Evolutionary conservation across 2,888 invertebrate genomes (phyloP), one percentile per base, ranked within the genome.

Genomic region (Gibbula magus): DNA sequence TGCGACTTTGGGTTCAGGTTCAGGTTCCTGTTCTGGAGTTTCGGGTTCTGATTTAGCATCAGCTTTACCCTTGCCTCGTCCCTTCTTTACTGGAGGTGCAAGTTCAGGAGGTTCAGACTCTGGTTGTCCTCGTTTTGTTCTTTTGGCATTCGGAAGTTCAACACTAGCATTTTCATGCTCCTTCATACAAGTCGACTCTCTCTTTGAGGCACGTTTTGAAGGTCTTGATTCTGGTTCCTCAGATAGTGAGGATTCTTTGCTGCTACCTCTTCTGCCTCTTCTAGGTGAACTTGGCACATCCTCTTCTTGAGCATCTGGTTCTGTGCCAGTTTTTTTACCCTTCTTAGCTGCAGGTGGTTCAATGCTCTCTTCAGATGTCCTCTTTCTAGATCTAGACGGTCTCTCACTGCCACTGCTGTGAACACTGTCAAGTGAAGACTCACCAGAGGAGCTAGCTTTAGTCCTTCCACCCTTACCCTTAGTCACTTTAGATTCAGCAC

Each of bases 61-160:
- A 29, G 67, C n/a, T 73, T 35, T 45, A 45, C 45, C 45, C 10
- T 10, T 45, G 45, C 78, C 53, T 22, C 53, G 10, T 18, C 3
- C 2, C 66, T 51, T 66, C 39, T 1, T 45, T 18, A 10, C 8
- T 29, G 45, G 18, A 5, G 16, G 16, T 75, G 82, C 80, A 75
- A 79, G 70, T 76, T 77, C 52, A 13, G 85, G 77, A 67, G 76
- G 70, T 8, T 78, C 75, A 52, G 81, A 75, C 73, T 82, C 83
- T 74, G 78, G 76, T 20, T 82, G 83, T 10, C 78, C 79, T 70
- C 70, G 67, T 76, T 70, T 76, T 25, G 25, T 75, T 67, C 25
- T 45, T 13, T 25, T 53, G 75, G 1, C 25, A 22, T 22, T 51
- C 8, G n/a, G 35, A 35, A 7, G 16, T 45, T n/a, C 76, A 10